These are phyloP conservation scores for Planococcus citri DNA, from an alignment of 1,140 invertebrate species.

Conservation along the genomic window DNA sequence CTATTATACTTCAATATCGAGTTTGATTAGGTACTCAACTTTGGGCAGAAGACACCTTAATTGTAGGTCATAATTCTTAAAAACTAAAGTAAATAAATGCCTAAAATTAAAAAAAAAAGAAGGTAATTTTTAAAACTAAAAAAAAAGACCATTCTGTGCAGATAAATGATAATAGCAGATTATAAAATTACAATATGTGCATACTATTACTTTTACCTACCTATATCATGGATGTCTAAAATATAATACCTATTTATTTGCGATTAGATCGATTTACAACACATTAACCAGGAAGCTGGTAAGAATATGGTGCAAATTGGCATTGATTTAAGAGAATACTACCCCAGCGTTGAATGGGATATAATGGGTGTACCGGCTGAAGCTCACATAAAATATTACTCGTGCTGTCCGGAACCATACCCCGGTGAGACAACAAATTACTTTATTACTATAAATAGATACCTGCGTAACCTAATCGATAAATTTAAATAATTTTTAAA, in stretches of 20 bases:
- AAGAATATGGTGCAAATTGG: constrained; percentile 72
- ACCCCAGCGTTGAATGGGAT: constrained; percentile 96
- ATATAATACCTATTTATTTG: constrained; percentile 22
- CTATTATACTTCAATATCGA: no score
- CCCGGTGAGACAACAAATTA: constrained; percentile 45
- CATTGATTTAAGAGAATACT: constrained; percentile 86
- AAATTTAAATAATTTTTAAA: not conserved
- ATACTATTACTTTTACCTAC: no score
- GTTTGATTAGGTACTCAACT: no score
- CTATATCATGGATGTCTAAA: no score
- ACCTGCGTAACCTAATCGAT: not conserved
- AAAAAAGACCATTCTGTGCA: no score
- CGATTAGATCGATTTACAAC: constrained; percentile 74
- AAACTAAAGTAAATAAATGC: no score
- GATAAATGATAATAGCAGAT: no score
- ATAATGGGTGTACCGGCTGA: constrained; percentile 84
- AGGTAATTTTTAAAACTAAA: no score
- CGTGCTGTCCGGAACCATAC: constrained; percentile 76
- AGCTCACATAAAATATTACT: constrained; percentile 78
- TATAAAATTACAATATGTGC: no score
- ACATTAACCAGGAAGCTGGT: constrained; percentile 69
- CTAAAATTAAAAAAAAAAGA: no score
- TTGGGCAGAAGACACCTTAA: no score
- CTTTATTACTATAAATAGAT: not conserved
- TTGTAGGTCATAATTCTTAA: no score